Percentiles rank a stretch among this genome's conserved stretches.
Evolutionary conservation across 2,113 vertebrate species (phyloP).

Genomic region (Pygoscelis adeliae): DNA sequence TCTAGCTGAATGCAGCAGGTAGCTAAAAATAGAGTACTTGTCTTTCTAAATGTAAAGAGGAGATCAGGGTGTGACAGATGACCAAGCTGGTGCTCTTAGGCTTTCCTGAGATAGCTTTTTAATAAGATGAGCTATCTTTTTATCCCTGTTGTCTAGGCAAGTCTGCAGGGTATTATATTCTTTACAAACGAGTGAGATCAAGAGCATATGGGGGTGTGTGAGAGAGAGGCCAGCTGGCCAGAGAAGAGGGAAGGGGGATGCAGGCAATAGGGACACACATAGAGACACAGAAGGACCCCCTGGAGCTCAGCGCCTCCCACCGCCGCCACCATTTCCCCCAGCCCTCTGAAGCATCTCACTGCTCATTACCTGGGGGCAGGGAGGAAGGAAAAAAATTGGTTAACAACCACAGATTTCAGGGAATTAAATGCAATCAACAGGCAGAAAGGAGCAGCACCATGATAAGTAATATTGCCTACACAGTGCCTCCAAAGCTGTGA

Average conservation of each 20-base stretch:
- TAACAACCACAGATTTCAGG: not conserved
- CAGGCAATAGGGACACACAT: not conserved
- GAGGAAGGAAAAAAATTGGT: not conserved
- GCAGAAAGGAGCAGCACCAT: not conserved
- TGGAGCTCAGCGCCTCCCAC: not conserved
- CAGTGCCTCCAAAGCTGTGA: not conserved
- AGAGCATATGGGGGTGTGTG: not conserved
- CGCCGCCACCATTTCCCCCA: accelerated
- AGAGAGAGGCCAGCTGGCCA: not conserved
- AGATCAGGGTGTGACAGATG: not conserved
- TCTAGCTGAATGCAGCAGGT: not conserved
- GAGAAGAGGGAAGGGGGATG: not conserved
- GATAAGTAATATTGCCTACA: not conserved
- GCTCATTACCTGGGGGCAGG: not conserved
- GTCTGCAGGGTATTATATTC: not conserved
- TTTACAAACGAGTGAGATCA: not conserved
- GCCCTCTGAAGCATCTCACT: not conserved
- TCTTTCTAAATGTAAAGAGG: not conserved
- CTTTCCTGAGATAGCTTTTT: slow-evolving; percentile 3
- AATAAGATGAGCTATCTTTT: not conserved
- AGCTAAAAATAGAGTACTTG: slow-evolving; percentile 6
- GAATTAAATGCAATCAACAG: not conserved
- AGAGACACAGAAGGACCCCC: not conserved
- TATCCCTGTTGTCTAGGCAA: not conserved
- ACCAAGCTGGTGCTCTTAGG: not conserved